Evolutionary conservation across 2,888 invertebrate genomes (phyloP).

Genomic region (Yponomeuta malinellus): DNA sequence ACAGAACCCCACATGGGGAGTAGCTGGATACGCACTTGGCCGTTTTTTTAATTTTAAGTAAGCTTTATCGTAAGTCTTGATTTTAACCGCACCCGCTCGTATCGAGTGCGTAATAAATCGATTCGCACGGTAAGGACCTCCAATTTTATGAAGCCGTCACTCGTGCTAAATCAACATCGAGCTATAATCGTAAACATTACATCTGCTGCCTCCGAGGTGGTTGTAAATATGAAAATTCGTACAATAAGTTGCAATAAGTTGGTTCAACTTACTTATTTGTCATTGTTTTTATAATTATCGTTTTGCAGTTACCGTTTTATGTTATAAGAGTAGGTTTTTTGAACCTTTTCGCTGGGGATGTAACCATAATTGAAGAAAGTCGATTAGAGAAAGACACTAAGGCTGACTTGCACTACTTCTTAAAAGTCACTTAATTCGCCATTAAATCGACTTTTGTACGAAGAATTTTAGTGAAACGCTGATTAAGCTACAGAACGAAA

Average conservation of each 20-base stretch:
- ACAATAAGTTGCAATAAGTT: not conserved
- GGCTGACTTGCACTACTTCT: too few species aligned
- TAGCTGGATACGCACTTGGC: too few species aligned
- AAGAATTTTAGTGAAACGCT: too few species aligned
- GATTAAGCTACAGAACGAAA: too few species aligned
- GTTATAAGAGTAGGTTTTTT: too few species aligned
- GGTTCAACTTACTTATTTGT: not conserved
- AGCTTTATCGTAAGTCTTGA: not conserved
- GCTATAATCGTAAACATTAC: slow-evolving; percentile 1
- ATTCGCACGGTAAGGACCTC: not conserved
- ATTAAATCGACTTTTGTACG: too few species aligned
- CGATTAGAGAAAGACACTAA: too few species aligned
- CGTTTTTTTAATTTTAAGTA: too few species aligned
- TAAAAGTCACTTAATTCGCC: too few species aligned
- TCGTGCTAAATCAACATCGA: slow-evolving; percentile 12
- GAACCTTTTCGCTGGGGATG: too few species aligned
- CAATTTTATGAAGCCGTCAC: slow-evolving; percentile 17
- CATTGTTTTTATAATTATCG: not conserved
- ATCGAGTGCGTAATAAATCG: not conserved
- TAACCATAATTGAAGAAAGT: too few species aligned
- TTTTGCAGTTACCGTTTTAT: not conserved
- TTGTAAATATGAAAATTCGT: slow-evolving; percentile 1
- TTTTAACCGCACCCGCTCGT: not conserved
- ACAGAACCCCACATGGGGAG: too few species aligned
- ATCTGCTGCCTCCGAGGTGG: not conserved